Conservation (phyloP, 1,140 invertebrate genomes). For the Amphibalanus amphitrite region DNA sequence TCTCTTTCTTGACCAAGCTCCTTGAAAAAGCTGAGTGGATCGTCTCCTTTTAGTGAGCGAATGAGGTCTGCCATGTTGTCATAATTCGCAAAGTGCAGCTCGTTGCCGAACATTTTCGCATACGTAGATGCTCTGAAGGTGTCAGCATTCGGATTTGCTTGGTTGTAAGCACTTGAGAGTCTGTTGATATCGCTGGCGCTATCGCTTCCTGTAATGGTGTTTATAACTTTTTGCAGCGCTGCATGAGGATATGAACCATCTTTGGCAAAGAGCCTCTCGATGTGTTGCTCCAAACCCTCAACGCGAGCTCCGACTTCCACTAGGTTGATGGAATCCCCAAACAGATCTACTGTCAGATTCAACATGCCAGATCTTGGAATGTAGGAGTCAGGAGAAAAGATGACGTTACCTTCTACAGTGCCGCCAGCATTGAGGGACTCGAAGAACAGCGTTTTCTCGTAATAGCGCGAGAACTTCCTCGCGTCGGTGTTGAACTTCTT, state of each 20-base stretch:
- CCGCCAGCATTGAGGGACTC: slow-evolving; percentile 50
- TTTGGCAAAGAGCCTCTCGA: slow-evolving; percentile 71
- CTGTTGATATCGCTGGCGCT: slow-evolving; percentile 14
- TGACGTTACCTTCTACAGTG: slow-evolving; percentile 49
- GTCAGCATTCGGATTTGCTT: slow-evolving; percentile 17
- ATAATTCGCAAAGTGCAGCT: slow-evolving; percentile 30
- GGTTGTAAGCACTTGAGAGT: slow-evolving; percentile 15
- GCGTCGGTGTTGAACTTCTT: slow-evolving; percentile 57
- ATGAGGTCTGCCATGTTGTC: slow-evolving; percentile 16
- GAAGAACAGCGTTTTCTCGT: slow-evolving; percentile 53
- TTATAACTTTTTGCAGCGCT: slow-evolving; percentile 27
- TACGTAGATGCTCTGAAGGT: slow-evolving; percentile 21
- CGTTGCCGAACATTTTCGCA: slow-evolving; percentile 34
- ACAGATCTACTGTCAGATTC: slow-evolving; percentile 69
- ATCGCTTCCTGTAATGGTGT: slow-evolving; percentile 29
- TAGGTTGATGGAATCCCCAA: slow-evolving; percentile 68
- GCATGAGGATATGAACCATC: slow-evolving; percentile 41
- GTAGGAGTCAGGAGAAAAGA: slow-evolving; percentile 75
- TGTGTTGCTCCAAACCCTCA: slow-evolving; percentile 64
- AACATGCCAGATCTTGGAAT: slow-evolving; percentile 56
- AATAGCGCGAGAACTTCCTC: slow-evolving; percentile 61
- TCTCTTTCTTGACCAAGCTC: slow-evolving; percentile 5
- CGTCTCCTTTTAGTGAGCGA: neutral
- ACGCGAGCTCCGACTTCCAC: slow-evolving; percentile 62
- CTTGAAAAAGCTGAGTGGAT: slow-evolving; percentile 13